These are phyloP conservation scores for Setophaga kirtlandii DNA, from an alignment of 2,113 vertebrate genomes.

Conservation along the genomic window DNA sequence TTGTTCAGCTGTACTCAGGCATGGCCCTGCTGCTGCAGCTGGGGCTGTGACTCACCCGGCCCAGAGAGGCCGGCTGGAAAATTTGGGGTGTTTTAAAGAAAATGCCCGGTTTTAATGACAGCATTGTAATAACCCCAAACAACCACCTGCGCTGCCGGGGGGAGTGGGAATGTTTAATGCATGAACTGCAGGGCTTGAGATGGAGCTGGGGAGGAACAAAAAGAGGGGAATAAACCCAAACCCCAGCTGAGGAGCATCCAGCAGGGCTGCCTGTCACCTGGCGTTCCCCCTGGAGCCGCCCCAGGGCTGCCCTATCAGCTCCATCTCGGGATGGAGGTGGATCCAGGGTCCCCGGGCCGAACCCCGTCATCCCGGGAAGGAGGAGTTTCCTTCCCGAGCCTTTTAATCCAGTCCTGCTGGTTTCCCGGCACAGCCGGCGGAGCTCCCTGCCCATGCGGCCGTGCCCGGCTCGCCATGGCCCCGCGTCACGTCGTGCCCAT, in stretches of 20 bases:
- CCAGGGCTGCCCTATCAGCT: background rate
- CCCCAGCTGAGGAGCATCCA: background rate
- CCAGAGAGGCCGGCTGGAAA: background rate
- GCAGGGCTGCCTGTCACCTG: background rate
- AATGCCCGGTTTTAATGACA: conserved; percentile 16
- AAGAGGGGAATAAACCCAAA: background rate
- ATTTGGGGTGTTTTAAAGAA: conserved; percentile 40
- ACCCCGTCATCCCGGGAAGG: conserved; percentile 57
- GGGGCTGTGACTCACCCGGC: background rate
- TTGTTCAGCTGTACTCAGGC: background rate
- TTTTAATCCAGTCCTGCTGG: conserved; percentile 62
- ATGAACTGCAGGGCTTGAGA: background rate
- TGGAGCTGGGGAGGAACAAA: background rate
- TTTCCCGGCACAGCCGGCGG: conserved; percentile 17
- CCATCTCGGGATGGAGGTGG: conserved; percentile 57
- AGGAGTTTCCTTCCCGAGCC: conserved; percentile 18
- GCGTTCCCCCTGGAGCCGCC: background rate
- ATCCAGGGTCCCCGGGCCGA: conserved; percentile 18
- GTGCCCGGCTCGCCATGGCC: conserved; percentile 29
- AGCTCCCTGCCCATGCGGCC: background rate
- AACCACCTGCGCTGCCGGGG: background rate
- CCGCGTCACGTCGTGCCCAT: conserved; percentile 30
- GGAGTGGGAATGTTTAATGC: background rate
- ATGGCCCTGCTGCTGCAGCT: background rate
- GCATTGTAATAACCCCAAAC: conserved; percentile 30